Conservation (phyloP, 1,140 invertebrate species). For the Bombus ignitus region DNA sequence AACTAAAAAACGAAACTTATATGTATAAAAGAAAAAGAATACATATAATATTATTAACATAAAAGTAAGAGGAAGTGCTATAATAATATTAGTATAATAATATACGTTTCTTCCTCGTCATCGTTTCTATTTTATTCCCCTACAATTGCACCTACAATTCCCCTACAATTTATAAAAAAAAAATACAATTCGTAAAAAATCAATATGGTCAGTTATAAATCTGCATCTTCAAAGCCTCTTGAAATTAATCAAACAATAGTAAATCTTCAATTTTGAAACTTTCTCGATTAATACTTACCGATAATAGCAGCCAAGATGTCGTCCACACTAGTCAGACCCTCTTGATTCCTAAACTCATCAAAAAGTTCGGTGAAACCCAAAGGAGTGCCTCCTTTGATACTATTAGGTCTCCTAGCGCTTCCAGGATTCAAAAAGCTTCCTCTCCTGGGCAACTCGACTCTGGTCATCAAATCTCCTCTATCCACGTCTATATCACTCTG, state of each 20-base stretch:
- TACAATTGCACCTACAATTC: background rate
- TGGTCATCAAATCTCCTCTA: conserved; percentile 90
- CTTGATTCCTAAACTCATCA: conserved; percentile 92
- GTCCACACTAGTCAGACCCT: conserved; percentile 93
- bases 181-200: background rate
- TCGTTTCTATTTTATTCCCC: background rate
- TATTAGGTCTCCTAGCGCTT: conserved; percentile 74
- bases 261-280: background rate
- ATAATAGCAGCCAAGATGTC: conserved; percentile 94
- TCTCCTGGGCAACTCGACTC: conserved; percentile 91
- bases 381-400: conserved; percentile 85
- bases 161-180: background rate
- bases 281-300: conserved; percentile 60
- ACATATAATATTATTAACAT: too few species aligned
- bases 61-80: too few species aligned
- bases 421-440: conserved; percentile 91
- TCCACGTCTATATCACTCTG: conserved; percentile 82
- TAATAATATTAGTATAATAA: too few species aligned
- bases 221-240: background rate
- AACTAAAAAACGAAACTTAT: too few species aligned
- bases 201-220: background rate
- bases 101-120: background rate
- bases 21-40: too few species aligned
- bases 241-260: background rate
- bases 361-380: conserved; percentile 92